phyloP scores from a whole-genome alignment of 2,113 vertebrate species.

The Seriola quinqueradiata region DNA sequence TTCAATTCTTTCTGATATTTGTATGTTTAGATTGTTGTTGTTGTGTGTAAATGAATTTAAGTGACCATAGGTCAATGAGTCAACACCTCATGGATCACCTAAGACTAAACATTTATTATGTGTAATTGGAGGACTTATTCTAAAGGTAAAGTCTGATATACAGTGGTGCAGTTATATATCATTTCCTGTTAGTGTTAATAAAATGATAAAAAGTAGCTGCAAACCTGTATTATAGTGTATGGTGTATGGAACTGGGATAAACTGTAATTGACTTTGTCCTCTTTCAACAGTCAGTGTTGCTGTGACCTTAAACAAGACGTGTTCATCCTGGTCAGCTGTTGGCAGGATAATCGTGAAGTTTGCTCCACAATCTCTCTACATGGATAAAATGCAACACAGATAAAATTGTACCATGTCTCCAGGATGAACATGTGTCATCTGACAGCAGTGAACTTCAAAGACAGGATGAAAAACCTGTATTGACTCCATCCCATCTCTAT shows the following conservation, averaged over 20 bases:
- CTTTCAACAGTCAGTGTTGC: neutral
- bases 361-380: neutral
- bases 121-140: too few species aligned
- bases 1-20: too few species aligned
- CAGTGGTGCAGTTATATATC: too few species aligned
- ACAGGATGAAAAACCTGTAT: neutral
- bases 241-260: neutral
- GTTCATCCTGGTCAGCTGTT: neutral
- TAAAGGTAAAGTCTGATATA: neutral
- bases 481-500: neutral
- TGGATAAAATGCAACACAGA: neutral
- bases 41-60: too few species aligned
- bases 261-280: neutral
- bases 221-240: neutral
- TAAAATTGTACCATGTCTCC: neutral
- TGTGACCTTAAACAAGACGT: slow-evolving; percentile 5
- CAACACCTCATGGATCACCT: too few species aligned
- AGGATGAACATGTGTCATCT: neutral
- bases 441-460: neutral
- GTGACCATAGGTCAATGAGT: too few species aligned
- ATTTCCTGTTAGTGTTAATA: neutral
- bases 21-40: too few species aligned
- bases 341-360: neutral
- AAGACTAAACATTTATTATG: too few species aligned
- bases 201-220: neutral